Conservation (phyloP, 2,888 invertebrate genomes). For the Lamellibrachia satsuma region DNA sequence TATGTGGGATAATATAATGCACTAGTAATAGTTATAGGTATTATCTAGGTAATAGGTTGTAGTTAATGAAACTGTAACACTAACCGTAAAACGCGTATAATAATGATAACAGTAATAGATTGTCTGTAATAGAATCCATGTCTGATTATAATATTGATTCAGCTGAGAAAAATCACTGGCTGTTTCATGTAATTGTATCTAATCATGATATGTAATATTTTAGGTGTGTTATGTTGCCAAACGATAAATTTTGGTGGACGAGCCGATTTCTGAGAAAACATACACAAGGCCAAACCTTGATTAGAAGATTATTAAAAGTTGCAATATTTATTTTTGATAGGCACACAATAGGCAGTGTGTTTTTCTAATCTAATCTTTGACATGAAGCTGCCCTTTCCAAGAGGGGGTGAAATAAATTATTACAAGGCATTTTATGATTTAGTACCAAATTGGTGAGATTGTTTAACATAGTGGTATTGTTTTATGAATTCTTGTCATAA, state of each 20-base stretch:
- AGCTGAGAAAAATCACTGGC: neutral
- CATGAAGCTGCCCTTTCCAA: neutral
- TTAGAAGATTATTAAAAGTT: neutral
- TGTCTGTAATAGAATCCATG: neutral
- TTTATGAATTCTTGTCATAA: neutral
- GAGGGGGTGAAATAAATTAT: neutral
- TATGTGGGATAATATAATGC: neutral
- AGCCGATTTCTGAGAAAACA: neutral
- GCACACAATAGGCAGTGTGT: constrained; percentile 1
- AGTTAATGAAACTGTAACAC: neutral
- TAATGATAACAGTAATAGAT: neutral
- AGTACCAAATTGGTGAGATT: neutral
- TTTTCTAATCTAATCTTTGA: constrained; percentile 3
- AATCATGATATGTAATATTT: neutral
- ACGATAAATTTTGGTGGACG: neutral
- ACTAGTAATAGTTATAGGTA: neutral
- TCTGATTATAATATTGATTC: neutral
- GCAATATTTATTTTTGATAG: neutral
- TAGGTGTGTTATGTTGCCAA: neutral
- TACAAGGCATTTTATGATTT: neutral
- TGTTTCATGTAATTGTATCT: neutral
- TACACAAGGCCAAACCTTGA: neutral
- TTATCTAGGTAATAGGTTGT: neutral
- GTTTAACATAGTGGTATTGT: neutral
- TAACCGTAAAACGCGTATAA: neutral